Evolutionary conservation across 2,113 vertebrate genomes (phyloP).

Genomic region (Alosa alosa): DNA sequence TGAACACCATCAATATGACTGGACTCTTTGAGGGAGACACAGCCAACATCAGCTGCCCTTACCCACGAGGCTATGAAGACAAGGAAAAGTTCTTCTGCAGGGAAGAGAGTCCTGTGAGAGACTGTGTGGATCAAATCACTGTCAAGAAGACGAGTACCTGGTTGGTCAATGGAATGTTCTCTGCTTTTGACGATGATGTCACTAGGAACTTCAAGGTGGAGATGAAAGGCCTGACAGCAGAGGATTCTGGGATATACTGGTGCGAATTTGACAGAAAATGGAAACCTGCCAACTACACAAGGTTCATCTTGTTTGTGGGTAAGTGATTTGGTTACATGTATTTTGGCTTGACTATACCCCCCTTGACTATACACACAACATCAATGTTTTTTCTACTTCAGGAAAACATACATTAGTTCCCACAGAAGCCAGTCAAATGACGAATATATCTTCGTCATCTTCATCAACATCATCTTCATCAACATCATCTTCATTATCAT

Average conservation of each 20-base stretch:
- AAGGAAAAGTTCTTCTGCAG: not conserved
- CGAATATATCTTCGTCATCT: too few species aligned
- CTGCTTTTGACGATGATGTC: not conserved
- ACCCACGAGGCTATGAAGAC: not conserved
- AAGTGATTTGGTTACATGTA: not conserved
- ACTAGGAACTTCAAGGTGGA: not conserved
- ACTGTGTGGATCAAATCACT: not conserved
- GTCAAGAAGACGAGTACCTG: not conserved
- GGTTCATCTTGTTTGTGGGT: not conserved
- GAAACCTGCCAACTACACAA: not conserved
- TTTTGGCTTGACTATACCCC: too few species aligned
- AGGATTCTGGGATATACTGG: slow-evolving; percentile 1
- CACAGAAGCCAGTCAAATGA: too few species aligned
- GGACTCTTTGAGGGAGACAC: not conserved
- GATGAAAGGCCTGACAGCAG: not conserved
- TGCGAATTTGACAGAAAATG: not conserved
- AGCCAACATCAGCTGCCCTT: not conserved
- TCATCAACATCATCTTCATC: too few species aligned
- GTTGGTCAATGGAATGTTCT: not conserved
- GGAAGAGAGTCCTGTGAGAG: not conserved
- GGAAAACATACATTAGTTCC: too few species aligned
- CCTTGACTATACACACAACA: too few species aligned
- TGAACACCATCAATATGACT: not conserved
- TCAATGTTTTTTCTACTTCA: too few species aligned
- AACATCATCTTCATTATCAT: too few species aligned